Conservation (phyloP, 2,797 vertebrate species). For the Hylomyscus alleni region DNA sequence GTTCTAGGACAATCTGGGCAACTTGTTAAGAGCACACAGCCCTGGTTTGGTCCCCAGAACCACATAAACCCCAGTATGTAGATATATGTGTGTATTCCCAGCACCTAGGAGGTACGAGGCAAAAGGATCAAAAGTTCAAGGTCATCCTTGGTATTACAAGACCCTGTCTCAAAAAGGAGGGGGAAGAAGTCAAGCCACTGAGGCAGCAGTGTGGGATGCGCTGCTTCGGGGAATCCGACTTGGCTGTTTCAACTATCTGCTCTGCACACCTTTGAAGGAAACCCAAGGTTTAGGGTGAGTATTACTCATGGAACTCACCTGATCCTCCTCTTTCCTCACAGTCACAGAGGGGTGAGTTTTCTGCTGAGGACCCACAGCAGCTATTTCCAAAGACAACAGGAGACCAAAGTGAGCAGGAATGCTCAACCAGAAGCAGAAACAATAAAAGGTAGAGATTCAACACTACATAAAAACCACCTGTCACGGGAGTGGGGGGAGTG, state of each 20-base stretch:
- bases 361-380: neutral
- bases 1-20: neutral
- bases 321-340: neutral
- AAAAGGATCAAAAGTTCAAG: neutral
- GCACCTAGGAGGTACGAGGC: neutral
- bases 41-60: neutral
- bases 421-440: no score
- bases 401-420: neutral
- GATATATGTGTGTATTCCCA: neutral
- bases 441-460: neutral
- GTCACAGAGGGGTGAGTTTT: no score
- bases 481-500: neutral
- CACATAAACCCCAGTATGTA: neutral
- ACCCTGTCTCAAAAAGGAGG: neutral
- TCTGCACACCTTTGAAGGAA: neutral
- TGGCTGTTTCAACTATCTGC: no score
- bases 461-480: neutral
- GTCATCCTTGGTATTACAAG: neutral
- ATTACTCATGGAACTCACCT: no score
- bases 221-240: no score
- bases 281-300: neutral
- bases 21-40: neutral
- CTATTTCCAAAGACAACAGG: neutral
- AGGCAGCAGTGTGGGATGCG: no score
- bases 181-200: fast-evolving